These are phyloP conservation scores for Syncerus caffer DNA, from an alignment of 2,797 vertebrate species.

Conservation along the genomic window DNA sequence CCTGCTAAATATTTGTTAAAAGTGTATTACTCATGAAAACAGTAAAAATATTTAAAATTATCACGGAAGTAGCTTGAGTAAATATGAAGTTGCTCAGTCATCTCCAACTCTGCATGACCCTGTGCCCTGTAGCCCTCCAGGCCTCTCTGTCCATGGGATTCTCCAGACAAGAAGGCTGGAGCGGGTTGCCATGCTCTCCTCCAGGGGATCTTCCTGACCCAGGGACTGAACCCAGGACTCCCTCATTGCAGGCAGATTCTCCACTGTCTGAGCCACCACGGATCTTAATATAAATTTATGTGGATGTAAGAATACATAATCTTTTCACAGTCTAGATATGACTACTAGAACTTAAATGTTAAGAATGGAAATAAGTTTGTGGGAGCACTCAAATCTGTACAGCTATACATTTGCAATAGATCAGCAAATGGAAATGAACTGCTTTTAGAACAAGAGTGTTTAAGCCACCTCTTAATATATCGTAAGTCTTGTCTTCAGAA, in stretches of 20 bases:
- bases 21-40: not conserved
- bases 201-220: not conserved
- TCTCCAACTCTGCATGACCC: not conserved
- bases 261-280: not conserved
- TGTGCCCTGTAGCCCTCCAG: not conserved
- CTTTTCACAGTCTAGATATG: not conserved
- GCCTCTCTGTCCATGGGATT: not conserved
- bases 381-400: not conserved
- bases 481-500: not conserved
- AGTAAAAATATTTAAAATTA: conserved; percentile 1
- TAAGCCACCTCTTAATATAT: not conserved
- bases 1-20: not conserved
- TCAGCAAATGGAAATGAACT: not conserved
- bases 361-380: not conserved
- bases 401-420: not conserved
- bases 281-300: not conserved
- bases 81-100: not conserved
- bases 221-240: not conserved
- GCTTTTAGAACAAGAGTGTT: not conserved
- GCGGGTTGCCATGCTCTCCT: not conserved
- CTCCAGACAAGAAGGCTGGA: not conserved
- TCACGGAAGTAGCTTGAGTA: not conserved
- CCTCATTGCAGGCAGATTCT: not conserved
- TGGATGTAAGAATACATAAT: not conserved
- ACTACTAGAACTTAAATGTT: not conserved